Conservation (phyloP, 2,888 invertebrate species). For the Thera britannica region DNA sequence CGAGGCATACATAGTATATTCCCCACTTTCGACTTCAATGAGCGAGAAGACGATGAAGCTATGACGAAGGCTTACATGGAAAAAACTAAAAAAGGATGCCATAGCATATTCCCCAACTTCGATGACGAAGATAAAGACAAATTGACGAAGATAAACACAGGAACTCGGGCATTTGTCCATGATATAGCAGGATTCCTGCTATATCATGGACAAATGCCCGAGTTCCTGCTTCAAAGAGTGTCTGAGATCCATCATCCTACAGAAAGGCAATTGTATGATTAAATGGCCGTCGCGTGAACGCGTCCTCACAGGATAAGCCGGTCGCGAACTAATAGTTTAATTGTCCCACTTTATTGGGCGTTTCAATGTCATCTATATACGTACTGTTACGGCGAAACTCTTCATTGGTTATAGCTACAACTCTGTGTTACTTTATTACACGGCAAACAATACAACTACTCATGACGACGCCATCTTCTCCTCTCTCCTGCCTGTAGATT, state of each 20-base stretch:
- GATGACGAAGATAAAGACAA: slow-evolving; percentile 52
- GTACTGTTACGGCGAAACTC: no score
- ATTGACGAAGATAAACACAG: no score
- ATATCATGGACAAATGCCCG: background rate
- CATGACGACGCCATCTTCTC: no score
- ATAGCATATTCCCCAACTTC: slow-evolving; percentile 71
- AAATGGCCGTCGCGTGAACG: slow-evolving; percentile 11
- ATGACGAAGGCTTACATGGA: slow-evolving; percentile 61
- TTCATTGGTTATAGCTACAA: background rate
- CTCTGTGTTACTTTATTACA: no score
- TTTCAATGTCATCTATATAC: slow-evolving; percentile 26
- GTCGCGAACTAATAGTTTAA: slow-evolving; percentile 28
- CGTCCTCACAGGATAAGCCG: slow-evolving; percentile 32
- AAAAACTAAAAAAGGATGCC: slow-evolving; percentile 63
- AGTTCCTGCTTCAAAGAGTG: background rate
- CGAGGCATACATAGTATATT: slow-evolving; percentile 71
- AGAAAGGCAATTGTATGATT: background rate
- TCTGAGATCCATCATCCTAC: background rate
- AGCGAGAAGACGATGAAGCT: slow-evolving; percentile 61
- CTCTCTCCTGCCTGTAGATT: no score
- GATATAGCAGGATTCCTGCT: no score
- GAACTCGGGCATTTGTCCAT: no score
- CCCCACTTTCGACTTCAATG: slow-evolving; percentile 71
- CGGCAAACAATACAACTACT: no score
- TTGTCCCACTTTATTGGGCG: slow-evolving; percentile 34